Percentiles rank a stretch among this genome's conserved stretches.
Evolutionary conservation across 1,140 invertebrate genomes (phyloP).

Genomic region (Luehdorfia chinensis): DNA sequence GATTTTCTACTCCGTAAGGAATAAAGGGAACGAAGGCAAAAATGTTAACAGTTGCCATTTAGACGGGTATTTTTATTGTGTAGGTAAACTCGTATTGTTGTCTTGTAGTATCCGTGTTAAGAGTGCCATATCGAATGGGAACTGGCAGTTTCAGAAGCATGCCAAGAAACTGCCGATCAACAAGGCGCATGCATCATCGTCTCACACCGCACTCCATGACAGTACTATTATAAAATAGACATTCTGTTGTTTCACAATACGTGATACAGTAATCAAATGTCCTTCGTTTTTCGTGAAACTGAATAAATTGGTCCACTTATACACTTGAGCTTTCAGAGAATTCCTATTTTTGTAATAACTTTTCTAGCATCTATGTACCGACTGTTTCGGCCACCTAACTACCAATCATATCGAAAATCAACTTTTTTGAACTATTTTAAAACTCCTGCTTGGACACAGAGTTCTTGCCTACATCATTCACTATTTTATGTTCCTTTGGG

Average conservation of each 20-base stretch:
- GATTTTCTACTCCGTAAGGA: no score
- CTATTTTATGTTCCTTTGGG: slow-evolving; percentile 33
- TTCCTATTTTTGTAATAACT: slow-evolving; percentile 73
- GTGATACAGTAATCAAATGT: neutral
- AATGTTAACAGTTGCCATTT: slow-evolving; percentile 51
- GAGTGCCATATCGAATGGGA: slow-evolving; percentile 42
- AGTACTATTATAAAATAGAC: slow-evolving; percentile 10
- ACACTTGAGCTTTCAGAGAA: slow-evolving; percentile 71
- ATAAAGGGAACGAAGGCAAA: no score
- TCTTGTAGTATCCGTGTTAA: slow-evolving; percentile 43
- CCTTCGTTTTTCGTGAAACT: slow-evolving; percentile 20
- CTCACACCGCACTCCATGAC: slow-evolving; percentile 43
- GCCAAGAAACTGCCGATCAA: slow-evolving; percentile 1
- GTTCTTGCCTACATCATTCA: slow-evolving; percentile 16
- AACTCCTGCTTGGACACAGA: slow-evolving; percentile 24
- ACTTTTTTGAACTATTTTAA: slow-evolving; percentile 51
- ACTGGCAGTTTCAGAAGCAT: neutral
- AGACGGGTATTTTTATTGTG: slow-evolving; percentile 43
- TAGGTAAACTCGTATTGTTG: slow-evolving; percentile 39
- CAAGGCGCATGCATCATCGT: slow-evolving; percentile 13
- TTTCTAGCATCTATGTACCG: slow-evolving; percentile 54
- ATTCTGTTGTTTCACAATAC: no score
- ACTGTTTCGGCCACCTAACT: slow-evolving; percentile 47
- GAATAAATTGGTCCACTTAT: slow-evolving; percentile 61
- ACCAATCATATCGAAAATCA: slow-evolving; percentile 67